Conservation (phyloP, 2,888 invertebrate species). For the Orchesella flavescens region DNA sequence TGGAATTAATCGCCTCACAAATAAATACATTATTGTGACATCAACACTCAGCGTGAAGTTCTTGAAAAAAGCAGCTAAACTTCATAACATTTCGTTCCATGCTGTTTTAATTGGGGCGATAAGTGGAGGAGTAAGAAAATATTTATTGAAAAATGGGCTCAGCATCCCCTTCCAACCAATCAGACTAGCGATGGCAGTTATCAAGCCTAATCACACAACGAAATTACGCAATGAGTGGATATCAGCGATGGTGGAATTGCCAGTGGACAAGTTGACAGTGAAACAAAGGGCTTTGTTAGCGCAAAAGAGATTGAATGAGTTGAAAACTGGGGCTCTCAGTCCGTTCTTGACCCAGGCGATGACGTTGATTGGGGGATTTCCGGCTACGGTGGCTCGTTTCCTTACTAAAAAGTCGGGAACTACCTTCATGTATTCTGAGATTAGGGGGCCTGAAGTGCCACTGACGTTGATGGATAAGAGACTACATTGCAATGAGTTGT, state of each 20-base stretch:
- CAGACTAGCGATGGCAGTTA: conserved; percentile 24
- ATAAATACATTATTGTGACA: neutral
- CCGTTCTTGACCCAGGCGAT: conserved; percentile 5
- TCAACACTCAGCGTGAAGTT: neutral
- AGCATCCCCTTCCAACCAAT: conserved; percentile 21
- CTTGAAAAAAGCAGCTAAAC: neutral
- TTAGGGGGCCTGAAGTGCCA: no score
- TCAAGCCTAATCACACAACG: conserved; percentile 18
- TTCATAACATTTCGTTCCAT: conserved; percentile 23
- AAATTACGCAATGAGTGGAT: conserved; percentile 43
- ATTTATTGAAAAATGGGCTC: conserved; percentile 4
- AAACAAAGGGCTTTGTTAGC: conserved; percentile 3
- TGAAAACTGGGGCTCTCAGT: neutral
- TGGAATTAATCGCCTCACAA: neutral
- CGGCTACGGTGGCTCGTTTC: neutral
- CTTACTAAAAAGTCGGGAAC: conserved; percentile 7
- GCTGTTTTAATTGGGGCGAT: conserved; percentile 32
- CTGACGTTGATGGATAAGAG: neutral
- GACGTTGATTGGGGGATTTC: conserved; percentile 19
- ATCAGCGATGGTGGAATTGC: neutral
- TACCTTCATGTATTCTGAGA: conserved; percentile 20
- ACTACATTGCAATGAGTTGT: neutral
- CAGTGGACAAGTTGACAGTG: conserved; percentile 9
- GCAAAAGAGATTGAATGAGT: neutral
- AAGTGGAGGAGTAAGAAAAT: conserved; percentile 33